phyloP scores from a whole-genome alignment of 2,113 vertebrate species.

The Prunella fulvescens region DNA sequence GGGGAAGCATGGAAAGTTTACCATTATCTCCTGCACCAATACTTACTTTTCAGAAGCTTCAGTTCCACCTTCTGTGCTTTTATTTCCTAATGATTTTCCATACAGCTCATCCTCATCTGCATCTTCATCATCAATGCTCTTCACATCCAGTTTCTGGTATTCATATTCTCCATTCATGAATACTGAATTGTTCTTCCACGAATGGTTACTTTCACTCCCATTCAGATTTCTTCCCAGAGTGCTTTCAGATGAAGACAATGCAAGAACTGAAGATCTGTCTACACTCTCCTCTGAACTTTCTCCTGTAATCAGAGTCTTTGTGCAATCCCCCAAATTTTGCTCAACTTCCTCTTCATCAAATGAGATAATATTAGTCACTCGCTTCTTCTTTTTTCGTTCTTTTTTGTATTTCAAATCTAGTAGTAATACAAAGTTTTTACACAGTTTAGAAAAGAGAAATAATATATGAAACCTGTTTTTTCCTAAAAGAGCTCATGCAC shows the following conservation, averaged over 20 bases:
- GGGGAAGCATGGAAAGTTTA: neutral
- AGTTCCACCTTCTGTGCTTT: neutral
- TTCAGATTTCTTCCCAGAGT: conserved; percentile 49
- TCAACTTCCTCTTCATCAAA: conserved; percentile 91
- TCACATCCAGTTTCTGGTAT: conserved; percentile 76
- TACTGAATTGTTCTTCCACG: conserved; percentile 56
- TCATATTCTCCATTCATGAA: conserved; percentile 73
- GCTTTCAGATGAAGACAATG: conserved; percentile 57
- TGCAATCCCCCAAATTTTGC: conserved; percentile 56
- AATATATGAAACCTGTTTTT: neutral
- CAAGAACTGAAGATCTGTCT: conserved; percentile 62
- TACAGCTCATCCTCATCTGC: conserved; percentile 62
- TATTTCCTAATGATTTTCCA: conserved; percentile 13
- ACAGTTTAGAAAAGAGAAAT: neutral
- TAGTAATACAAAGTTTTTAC: neutral
- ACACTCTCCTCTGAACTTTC: conserved; percentile 74
- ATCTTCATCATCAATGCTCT: conserved; percentile 80
- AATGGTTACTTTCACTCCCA: conserved; percentile 57
- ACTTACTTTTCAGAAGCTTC: conserved; percentile 72
- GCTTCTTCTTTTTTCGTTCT: conserved; percentile 92
- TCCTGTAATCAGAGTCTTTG: conserved; percentile 30
- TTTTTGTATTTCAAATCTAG: conserved; percentile 83
- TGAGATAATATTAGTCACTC: conserved; percentile 95
- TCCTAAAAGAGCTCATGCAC: neutral
- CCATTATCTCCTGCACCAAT: neutral